A percentile compares a stretch with the other conserved stretches of the same genome.
These are phyloP conservation scores for Philereme vetulata DNA, from an alignment of 2,888 invertebrate genomes.

Conservation along the genomic window DNA sequence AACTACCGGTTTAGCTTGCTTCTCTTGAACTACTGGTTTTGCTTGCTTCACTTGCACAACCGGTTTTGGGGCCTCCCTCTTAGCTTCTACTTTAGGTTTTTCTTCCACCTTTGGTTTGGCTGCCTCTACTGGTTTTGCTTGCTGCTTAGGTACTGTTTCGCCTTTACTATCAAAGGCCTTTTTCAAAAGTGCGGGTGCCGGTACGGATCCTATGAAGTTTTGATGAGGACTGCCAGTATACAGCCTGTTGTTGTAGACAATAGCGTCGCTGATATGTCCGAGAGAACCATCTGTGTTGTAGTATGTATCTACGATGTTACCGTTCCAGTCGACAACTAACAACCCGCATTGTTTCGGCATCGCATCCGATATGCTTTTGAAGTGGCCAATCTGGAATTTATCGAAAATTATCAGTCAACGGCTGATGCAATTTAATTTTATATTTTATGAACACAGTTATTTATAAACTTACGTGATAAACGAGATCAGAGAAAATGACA, in stretches of 20 bases:
- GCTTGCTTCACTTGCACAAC: conserved; percentile 24
- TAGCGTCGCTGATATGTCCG: conserved; percentile 85
- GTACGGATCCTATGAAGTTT: conserved; percentile 86
- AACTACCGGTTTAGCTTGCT: conserved; percentile 20
- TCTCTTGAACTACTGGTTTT: background rate
- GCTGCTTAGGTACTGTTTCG: conserved; percentile 26
- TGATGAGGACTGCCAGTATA: conserved; percentile 88
- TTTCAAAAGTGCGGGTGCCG: conserved; percentile 78
- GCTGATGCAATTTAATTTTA: background rate
- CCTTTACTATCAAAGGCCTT: conserved; percentile 58
- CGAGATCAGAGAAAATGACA: conserved; percentile 83
- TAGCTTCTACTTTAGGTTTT: conserved; percentile 32
- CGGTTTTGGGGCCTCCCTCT: conserved; percentile 39
- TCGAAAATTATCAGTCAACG: conserved; percentile 8
- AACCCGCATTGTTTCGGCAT: conserved; percentile 80
- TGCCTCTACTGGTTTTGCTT: conserved; percentile 12
- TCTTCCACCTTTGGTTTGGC: conserved; percentile 37
- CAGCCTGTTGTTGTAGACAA: conserved; percentile 85
- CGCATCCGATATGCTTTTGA: conserved; percentile 70
- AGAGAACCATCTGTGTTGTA: conserved; percentile 85
- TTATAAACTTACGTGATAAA: conserved; percentile 82
- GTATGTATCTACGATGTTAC: conserved; percentile 87
- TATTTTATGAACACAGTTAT: background rate
- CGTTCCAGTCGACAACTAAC: conserved; percentile 87
- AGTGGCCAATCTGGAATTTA: conserved; percentile 85